Conservation (phyloP, 2,797 vertebrate species). For the Liparis tanakae region DNA sequence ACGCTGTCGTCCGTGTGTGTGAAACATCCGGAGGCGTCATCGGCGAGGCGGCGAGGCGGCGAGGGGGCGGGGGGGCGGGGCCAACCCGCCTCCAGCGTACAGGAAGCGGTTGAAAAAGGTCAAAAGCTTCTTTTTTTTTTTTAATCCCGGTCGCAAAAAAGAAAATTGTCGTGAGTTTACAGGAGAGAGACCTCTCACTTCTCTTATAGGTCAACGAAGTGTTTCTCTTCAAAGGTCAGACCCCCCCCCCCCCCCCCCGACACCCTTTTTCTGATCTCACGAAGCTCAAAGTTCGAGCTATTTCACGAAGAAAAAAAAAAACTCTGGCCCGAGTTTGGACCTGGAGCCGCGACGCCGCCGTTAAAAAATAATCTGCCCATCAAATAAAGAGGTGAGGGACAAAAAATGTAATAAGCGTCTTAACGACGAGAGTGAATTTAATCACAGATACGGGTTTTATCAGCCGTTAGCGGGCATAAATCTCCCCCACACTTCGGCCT, state of each 20-base stretch:
- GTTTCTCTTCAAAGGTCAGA: conserved; percentile 67
- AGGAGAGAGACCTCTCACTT: conserved; percentile 43
- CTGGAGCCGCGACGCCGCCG: conserved; percentile 20
- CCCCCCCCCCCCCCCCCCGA: not conserved
- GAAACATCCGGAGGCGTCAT: not conserved
- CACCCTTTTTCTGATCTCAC: conserved; percentile 17
- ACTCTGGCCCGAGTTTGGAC: too few species aligned
- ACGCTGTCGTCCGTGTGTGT: not conserved
- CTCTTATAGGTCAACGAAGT: conserved; percentile 62
- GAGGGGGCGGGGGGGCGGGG: not conserved
- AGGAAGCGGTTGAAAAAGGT: conserved; percentile 67
- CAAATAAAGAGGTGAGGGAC: conserved; percentile 23
- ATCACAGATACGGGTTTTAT: conserved; percentile 77
- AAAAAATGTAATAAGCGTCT: conserved; percentile 61
- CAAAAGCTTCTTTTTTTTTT: conserved; percentile 21
- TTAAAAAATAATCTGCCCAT: conserved; percentile 53
- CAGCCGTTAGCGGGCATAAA: conserved; percentile 57
- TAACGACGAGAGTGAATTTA: conserved; percentile 68
- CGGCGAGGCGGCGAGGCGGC: not conserved
- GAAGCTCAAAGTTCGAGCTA: not conserved
- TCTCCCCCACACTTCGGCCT: conserved; percentile 55
- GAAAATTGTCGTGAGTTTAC: conserved; percentile 57
- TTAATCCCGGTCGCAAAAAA: conserved; percentile 42
- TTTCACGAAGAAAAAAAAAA: too few species aligned
- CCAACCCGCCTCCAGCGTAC: conserved; percentile 35